Conservation (phyloP, 1,140 invertebrate genomes). For the Trichonephila inaurata region DNA sequence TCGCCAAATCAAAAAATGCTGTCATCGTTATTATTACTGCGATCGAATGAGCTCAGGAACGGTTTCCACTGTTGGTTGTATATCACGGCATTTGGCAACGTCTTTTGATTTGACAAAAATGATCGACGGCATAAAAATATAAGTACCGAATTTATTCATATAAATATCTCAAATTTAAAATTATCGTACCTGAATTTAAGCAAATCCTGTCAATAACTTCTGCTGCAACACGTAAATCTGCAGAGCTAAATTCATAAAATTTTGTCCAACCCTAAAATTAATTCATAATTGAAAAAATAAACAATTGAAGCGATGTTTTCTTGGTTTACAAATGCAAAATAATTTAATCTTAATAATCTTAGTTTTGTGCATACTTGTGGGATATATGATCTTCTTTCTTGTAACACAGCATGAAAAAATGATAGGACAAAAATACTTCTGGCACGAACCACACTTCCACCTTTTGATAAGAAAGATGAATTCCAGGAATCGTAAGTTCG, state of each 20-base stretch:
- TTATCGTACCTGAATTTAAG: constrained; percentile 79
- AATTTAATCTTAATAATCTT: no score
- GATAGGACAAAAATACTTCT: constrained; percentile 87
- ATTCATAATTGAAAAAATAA: not conserved
- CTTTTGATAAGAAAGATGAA: constrained; percentile 82
- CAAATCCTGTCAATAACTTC: constrained; percentile 86
- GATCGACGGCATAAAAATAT: no score
- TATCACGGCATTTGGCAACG: no score
- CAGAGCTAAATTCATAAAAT: constrained; percentile 93
- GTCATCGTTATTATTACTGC: no score
- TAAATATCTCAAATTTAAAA: constrained; percentile 38
- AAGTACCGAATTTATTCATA: not conserved
- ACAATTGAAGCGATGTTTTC: not conserved
- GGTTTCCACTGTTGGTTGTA: no score
- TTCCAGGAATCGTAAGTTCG: constrained; percentile 84
- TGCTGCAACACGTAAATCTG: constrained; percentile 89
- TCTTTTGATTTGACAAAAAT: no score
- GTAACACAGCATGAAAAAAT: constrained; percentile 92
- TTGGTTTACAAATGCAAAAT: no score
- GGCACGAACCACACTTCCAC: constrained; percentile 82
- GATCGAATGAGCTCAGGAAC: no score
- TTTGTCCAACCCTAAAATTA: constrained; percentile 88
- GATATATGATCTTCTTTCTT: constrained; percentile 92
- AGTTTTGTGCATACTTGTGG: constrained; percentile 83
- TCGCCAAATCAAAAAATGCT: no score